Evolutionary conservation across 2,888 invertebrate species (phyloP), one percentile per base, ranked within the genome.

Genomic region (Zygaena filipendulae): DNA sequence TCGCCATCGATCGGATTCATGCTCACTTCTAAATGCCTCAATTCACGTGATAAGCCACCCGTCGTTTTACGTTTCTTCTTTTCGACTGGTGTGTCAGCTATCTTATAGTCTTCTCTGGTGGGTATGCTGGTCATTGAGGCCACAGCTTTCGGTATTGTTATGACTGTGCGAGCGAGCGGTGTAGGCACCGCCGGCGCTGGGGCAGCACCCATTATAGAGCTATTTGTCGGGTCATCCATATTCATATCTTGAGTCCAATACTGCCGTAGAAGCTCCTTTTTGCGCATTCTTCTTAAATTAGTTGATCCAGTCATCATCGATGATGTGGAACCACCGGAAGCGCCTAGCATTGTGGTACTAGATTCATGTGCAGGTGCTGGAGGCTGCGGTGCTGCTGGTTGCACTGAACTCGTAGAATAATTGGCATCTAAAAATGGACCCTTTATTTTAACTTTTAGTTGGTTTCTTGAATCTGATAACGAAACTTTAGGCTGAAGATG

Each of bases 381-480:
- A n/a, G 79, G 77, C 39, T 83, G 82, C 21, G 82, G 84, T 1
- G 79, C 83, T n/a, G 84, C 63, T 3, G 85, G 81, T 23, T 82
- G 72, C 1, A 81, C 75, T 0, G 84, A 81, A 29, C 85, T 83
- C 2, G 87, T 81, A 19, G 88, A 90, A 53, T 89, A 91, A 43
- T 84, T 84, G 0, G 84, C 86, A 47, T 92, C 91, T 35, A 91
- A 82, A 48, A 91, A 87, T 1, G 94, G 94, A 3, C 93, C 94
- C 59, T 95, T 94, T 38, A 94, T 94, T 67, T 95, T 95, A 0
- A 95, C 87, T 59, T 94, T 94, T 3, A 95, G 71, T 54, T 93
- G 93, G 63, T 92, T 92, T 14, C 92, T 82, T 0, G 92, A 89
- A 62, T 92, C 92, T 1, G 87, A 87, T 1, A 91, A 68, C 2